phyloP scores from a whole-genome alignment of 2,888 invertebrate genomes.

The Microctonus aethiopoides region DNA sequence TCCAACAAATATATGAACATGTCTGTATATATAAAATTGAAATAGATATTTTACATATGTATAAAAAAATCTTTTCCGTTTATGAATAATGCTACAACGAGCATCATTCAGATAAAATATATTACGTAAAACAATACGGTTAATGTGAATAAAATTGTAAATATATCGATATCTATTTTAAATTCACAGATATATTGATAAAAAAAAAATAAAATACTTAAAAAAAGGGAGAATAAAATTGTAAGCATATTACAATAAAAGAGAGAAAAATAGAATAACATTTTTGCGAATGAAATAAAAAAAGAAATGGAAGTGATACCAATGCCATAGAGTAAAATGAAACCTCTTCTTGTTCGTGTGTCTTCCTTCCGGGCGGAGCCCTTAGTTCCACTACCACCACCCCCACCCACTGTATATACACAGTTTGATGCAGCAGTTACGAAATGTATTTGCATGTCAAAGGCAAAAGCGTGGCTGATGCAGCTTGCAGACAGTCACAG shows the following conservation, averaged over 20 bases:
- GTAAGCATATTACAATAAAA: background rate
- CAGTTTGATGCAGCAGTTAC: constrained; percentile 24
- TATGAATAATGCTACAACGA: background rate
- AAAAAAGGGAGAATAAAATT: background rate
- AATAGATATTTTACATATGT: background rate
- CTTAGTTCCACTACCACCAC: background rate
- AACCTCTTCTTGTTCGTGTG: background rate
- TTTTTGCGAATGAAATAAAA: background rate
- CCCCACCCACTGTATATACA: background rate
- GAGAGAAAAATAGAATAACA: background rate
- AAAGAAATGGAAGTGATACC: background rate
- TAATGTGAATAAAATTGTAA: background rate
- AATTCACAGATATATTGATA: too few species aligned
- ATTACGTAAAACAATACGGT: background rate
- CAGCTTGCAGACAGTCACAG: background rate
- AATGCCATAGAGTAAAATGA: background rate
- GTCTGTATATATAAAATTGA: background rate
- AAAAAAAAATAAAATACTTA: background rate
- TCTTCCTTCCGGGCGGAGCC: background rate
- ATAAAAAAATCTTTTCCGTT: background rate
- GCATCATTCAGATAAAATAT: background rate
- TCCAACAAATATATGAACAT: background rate
- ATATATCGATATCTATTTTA: background rate
- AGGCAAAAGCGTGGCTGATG: constrained; percentile 6
- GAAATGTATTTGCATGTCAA: constrained; percentile 26